Conservation (phyloP, 2,888 invertebrate species). For the Polymixis flavicincta region DNA sequence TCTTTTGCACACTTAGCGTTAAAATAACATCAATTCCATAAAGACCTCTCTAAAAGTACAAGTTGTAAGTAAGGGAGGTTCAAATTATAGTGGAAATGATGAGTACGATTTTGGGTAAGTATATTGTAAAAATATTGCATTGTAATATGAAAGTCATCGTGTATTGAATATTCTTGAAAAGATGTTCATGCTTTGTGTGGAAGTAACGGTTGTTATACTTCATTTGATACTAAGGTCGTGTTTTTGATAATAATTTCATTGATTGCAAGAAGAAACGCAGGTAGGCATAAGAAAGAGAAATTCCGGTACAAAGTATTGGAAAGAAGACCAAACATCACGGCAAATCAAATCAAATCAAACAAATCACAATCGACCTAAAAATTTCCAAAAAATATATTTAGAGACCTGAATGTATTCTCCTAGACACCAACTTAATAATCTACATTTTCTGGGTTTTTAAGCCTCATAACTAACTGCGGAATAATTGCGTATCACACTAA, state of each 20-base stretch:
- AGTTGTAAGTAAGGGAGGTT: background rate
- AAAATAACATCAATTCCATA: background rate
- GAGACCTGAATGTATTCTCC: too few species aligned
- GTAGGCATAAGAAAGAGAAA: background rate
- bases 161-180: constrained; percentile 42
- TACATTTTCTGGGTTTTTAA: too few species aligned
- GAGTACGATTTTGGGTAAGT: background rate
- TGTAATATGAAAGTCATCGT: constrained; percentile 40
- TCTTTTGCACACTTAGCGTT: constrained; percentile 39
- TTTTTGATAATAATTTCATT: constrained; percentile 18
- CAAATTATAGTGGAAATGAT: background rate
- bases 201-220: constrained; percentile 31
- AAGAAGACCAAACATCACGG: too few species aligned
- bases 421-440: too few species aligned
- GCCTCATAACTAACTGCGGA: too few species aligned
- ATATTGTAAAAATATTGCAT: constrained; percentile 20
- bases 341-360: too few species aligned
- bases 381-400: too few species aligned
- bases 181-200: constrained; percentile 20
- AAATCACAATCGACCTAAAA: too few species aligned
- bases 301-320: background rate
- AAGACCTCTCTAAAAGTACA: background rate
- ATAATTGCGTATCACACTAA: too few species aligned
- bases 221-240: constrained; percentile 30
- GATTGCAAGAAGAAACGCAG: background rate